These are phyloP conservation scores for Drosophila neotestacea DNA, from an alignment of 2,888 invertebrate species.

Conservation along the genomic window DNA sequence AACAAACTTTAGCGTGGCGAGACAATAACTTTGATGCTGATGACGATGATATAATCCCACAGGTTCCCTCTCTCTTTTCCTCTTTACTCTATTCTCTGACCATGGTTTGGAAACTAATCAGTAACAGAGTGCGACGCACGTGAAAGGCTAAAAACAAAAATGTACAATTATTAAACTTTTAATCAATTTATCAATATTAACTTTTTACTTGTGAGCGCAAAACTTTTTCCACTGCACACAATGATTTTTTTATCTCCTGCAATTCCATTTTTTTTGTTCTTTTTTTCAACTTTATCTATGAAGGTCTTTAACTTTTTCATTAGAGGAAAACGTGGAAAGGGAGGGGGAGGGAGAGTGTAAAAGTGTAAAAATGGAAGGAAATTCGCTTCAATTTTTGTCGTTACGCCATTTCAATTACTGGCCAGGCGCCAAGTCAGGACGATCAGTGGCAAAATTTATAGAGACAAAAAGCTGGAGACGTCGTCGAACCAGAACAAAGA, in stretches of 20 bases:
- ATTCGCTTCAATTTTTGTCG: constrained; percentile 75
- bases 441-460: constrained; percentile 76
- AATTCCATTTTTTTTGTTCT: constrained; percentile 1
- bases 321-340: constrained; percentile 23
- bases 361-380: constrained; percentile 40
- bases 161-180: constrained; percentile 78
- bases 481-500: constrained; percentile 62
- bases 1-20: constrained; percentile 48
- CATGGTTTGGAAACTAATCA: constrained; percentile 52
- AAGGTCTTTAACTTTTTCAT: constrained; percentile 76
- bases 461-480: constrained; percentile 65
- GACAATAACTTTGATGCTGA: constrained; percentile 48
- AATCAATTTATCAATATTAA: constrained; percentile 82
- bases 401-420: constrained; percentile 82
- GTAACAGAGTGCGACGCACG: constrained; percentile 39
- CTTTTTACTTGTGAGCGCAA: constrained; percentile 65
- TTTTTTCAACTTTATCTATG: constrained; percentile 11
- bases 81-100: no score
- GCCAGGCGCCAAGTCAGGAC: constrained; percentile 69
- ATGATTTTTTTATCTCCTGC: not conserved
- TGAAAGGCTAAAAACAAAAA: constrained; percentile 48
- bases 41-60: not conserved
- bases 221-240: constrained; percentile 56
- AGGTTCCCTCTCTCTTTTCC: no score
- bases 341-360: not conserved